Conservation (phyloP, 2,797 vertebrate genomes). For the Hoplostethus atlanticus region DNA sequence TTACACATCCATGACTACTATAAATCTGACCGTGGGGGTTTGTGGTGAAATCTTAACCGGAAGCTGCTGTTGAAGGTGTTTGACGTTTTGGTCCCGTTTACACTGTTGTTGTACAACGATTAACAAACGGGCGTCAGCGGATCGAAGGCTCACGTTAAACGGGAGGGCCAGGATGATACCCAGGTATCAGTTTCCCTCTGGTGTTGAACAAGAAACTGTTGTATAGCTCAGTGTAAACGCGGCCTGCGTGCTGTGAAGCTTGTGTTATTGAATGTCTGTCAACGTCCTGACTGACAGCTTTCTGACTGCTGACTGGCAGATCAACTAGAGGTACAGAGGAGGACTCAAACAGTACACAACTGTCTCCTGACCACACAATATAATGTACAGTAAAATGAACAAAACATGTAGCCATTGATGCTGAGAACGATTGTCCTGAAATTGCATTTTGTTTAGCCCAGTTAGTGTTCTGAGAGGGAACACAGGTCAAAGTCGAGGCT, state of each 20-base stretch:
- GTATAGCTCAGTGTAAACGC: background rate
- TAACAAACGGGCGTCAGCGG: conserved; percentile 4
- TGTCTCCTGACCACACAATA: background rate
- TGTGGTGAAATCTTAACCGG: conserved; percentile 14
- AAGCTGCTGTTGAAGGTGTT: conserved; percentile 43
- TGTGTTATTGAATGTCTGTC: background rate
- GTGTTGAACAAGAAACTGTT: no score
- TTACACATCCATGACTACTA: conserved; percentile 25
- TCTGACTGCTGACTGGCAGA: conserved; percentile 4
- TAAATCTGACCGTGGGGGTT: conserved; percentile 24
- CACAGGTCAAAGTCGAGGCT: background rate
- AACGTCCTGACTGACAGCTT: background rate
- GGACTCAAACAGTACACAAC: background rate
- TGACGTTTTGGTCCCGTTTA: conserved; percentile 22
- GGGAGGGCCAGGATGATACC: background rate
- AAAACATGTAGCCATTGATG: background rate
- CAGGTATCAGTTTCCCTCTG: no score
- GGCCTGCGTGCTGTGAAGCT: background rate
- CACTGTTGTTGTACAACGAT: conserved; percentile 24
- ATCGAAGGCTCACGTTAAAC: conserved; percentile 17
- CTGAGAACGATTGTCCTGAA: conserved; percentile 19
- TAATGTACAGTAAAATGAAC: background rate
- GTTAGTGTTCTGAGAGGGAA: conserved; percentile 1
- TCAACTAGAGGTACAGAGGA: background rate
- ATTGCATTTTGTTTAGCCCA: background rate